Evolutionary conservation across 2,888 invertebrate genomes (phyloP).

Genomic region (Trachelus troglodyta): DNA sequence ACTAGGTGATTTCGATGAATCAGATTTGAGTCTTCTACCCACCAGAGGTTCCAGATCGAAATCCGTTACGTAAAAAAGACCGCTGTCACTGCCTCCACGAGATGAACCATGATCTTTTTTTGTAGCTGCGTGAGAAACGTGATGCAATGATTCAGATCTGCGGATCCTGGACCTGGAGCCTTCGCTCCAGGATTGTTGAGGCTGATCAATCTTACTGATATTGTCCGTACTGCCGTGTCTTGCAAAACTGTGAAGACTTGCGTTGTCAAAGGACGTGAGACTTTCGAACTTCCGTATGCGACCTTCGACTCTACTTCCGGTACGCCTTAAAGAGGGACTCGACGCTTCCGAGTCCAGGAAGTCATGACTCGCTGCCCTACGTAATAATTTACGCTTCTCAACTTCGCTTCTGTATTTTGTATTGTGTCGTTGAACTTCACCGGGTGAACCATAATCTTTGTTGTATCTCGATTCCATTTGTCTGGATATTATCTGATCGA

Average conservation of each 20-base stretch:
- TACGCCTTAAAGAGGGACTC: slow-evolving; percentile 44
- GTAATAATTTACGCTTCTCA: slow-evolving; percentile 54
- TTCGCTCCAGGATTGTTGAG: slow-evolving; percentile 4
- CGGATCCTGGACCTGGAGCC: slow-evolving; percentile 41
- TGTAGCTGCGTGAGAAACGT: slow-evolving; percentile 29
- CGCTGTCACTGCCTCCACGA: slow-evolving; percentile 64
- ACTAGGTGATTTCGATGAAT: slow-evolving; percentile 41
- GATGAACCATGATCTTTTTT: slow-evolving; percentile 42
- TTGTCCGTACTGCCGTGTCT: slow-evolving; percentile 24
- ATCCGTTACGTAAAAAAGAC: slow-evolving; percentile 60
- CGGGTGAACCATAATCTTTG: background rate
- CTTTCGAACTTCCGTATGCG: slow-evolving; percentile 62
- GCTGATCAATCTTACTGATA: background rate
- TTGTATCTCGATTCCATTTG: background rate
- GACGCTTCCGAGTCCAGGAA: slow-evolving; percentile 49
- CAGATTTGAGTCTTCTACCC: slow-evolving; percentile 34
- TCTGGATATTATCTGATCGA: slow-evolving; percentile 14
- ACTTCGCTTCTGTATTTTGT: slow-evolving; percentile 46
- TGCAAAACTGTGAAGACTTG: slow-evolving; percentile 44
- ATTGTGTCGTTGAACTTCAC: slow-evolving; percentile 33
- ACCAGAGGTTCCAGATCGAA: slow-evolving; percentile 51
- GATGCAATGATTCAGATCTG: slow-evolving; percentile 62
- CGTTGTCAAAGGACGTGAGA: slow-evolving; percentile 55
- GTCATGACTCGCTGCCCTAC: slow-evolving; percentile 59
- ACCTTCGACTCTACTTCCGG: slow-evolving; percentile 50